Percentiles rank a stretch among this genome's conserved stretches.
Evolutionary conservation across 1,140 invertebrate genomes (phyloP).

Genomic region (Spodoptera litura): DNA sequence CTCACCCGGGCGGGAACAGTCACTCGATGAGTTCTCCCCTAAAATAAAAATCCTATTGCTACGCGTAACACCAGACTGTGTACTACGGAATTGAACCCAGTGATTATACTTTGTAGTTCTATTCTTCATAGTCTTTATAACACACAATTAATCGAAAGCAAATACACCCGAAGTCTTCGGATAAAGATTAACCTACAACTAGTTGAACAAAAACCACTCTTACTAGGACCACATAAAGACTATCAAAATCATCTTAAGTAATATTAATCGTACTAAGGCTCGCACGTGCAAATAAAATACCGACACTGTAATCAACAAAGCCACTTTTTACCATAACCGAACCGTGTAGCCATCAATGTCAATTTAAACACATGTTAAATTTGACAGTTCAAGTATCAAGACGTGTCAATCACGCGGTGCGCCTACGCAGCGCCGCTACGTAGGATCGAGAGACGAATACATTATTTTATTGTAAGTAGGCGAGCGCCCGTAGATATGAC

Average conservation of each 20-base stretch:
- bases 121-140: too few species aligned
- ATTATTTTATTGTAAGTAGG: conserved; percentile 80
- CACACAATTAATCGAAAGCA: too few species aligned
- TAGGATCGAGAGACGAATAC: conserved; percentile 74
- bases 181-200: too few species aligned
- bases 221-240: too few species aligned
- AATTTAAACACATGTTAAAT: conserved; percentile 35
- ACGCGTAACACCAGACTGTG: too few species aligned
- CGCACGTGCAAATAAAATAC: conserved; percentile 4
- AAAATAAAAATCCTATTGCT: too few species aligned
- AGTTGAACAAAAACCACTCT: too few species aligned
- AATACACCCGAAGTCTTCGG: too few species aligned
- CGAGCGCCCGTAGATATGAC: conserved; percentile 75
- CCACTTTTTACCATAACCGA: conserved; percentile 31
- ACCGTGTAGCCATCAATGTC: conserved; percentile 25
- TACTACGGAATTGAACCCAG: too few species aligned
- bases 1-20: too few species aligned
- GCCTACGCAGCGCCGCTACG: conserved; percentile 71
- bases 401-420: conserved; percentile 56
- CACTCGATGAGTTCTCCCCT: too few species aligned
- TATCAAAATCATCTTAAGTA: neutral
- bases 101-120: too few species aligned
- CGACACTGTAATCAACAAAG: conserved; percentile 24
- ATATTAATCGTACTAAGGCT: neutral
- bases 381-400: conserved; percentile 62